Evolutionary conservation across 2,113 vertebrate species (phyloP), one percentile per base, ranked within the genome.

Genomic region (Corythornis madagascariensis): DNA sequence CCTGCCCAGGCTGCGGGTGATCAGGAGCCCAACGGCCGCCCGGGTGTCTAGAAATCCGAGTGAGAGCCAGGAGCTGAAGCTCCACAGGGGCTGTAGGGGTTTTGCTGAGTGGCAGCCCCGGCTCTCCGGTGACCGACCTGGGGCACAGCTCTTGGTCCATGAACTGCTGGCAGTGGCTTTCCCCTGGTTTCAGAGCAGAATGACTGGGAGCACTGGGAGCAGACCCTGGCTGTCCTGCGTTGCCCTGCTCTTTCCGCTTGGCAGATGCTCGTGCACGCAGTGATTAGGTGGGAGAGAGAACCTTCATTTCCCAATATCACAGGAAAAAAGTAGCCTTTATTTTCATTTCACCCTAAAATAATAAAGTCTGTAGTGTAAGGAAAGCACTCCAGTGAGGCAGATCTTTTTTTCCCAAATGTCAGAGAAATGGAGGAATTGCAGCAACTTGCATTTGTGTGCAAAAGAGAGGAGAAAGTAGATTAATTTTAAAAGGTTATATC

Each of bases 401-500:
- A 40, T 11, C 12, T 11, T 82, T 65, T 83, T 40, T 6, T 15
- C 59, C 74, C 59, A 90, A 85, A 82, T 67, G 77, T 93, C 82
- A 48, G 65, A 64, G 78, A 75, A 93, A 75, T 79, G 63, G 87
- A 87, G 45, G 70, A 56, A 67, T 77, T 93, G 83, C 74, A 76
- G 82, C 80, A 88, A 77, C 79, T 72, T 72, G 64, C 43, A 61
- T 94, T 91, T 94, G 74, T n/a, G 84, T 59, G 88, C 86, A 63
- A 69, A 83, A 66, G 63, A 65, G 90, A 70, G 74, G 50, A 86
- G 81, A 90, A 97, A 90, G 91, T 69, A 94, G 95, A 97, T 97
- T 96, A 94, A 96, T 96, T 97, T 92, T 90, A 74, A 97, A 95
- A 97, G 94, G 91, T 89, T 95, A 47, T 93, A 55, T 52, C 82